Evolutionary conservation across 2,888 invertebrate species (phyloP).

Genomic region (Netelia virgata): DNA sequence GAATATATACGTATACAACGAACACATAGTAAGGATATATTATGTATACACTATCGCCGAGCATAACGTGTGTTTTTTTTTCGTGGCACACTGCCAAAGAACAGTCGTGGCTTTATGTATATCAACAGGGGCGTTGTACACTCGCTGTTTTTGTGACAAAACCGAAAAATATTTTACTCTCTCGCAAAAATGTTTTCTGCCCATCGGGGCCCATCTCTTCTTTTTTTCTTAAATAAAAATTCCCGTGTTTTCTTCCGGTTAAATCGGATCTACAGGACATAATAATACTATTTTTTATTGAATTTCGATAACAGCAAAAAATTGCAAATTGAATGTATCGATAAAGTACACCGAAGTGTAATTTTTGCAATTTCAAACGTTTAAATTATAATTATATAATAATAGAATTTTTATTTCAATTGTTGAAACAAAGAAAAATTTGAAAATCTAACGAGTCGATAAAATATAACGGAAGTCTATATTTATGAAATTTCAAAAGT

Average conservation of each 20-base stretch:
- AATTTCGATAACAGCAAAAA: too few species aligned
- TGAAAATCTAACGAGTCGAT: neutral
- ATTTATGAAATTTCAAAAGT: too few species aligned
- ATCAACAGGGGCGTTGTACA: constrained; percentile 72
- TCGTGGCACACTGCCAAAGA: constrained; percentile 74
- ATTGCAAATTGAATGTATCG: too few species aligned
- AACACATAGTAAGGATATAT: neutral
- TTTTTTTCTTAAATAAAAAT: neutral
- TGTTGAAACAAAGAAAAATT: neutral
- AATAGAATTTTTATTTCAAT: neutral
- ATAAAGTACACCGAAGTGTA: too few species aligned
- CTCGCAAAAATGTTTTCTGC: constrained; percentile 23
- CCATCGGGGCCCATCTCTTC: neutral
- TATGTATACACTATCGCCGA: constrained; percentile 47
- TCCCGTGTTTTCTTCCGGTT: too few species aligned
- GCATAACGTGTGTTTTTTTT: constrained; percentile 24
- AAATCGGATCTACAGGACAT: too few species aligned
- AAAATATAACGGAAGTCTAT: neutral
- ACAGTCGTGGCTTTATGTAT: constrained; percentile 69
- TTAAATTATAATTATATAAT: neutral
- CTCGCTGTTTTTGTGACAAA: neutral
- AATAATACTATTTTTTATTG: too few species aligned
- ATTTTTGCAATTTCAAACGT: too few species aligned
- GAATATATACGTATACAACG: neutral
- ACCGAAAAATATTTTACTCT: constrained; percentile 22